phyloP scores from a whole-genome alignment of 1,140 invertebrate genomes.

The Aphis gossypii region DNA sequence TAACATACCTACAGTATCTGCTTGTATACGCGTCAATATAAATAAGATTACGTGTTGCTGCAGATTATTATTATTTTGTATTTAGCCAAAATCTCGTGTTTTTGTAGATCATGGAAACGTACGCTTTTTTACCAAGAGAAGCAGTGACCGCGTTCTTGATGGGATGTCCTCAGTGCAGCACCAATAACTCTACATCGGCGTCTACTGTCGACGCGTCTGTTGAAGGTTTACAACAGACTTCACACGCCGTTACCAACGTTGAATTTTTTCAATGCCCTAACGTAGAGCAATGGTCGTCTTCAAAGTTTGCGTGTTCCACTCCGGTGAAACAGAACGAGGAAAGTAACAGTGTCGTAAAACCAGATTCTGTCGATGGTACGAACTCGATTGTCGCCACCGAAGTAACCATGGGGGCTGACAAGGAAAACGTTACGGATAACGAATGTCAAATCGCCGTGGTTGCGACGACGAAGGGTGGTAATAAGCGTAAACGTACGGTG shows the following conservation, averaged over 20 bases:
- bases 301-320: conserved; percentile 38
- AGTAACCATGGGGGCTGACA: not conserved
- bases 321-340: not conserved
- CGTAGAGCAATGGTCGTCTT: not conserved
- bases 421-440: conserved; percentile 9
- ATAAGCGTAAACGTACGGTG: conserved; percentile 29
- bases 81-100: not conserved
- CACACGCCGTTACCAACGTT: not conserved
- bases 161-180: conserved; percentile 53
- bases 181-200: not conserved
- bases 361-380: not conserved
- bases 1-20: not conserved
- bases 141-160: conserved; percentile 90
- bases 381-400: not conserved
- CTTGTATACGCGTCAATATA: not conserved
- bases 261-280: not conserved
- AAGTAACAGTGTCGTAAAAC: not conserved
- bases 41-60: not conserved
- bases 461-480: not conserved
- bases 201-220: not conserved
- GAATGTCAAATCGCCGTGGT: not conserved
- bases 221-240: not conserved
- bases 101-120: conserved; percentile 92
- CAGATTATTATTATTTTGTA: not conserved
- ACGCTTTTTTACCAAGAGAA: conserved; percentile 92